Percentiles rank a stretch among this genome's conserved stretches.
phyloP scores from a whole-genome alignment of 2,113 vertebrate species.

The Agelaius tricolor region DNA sequence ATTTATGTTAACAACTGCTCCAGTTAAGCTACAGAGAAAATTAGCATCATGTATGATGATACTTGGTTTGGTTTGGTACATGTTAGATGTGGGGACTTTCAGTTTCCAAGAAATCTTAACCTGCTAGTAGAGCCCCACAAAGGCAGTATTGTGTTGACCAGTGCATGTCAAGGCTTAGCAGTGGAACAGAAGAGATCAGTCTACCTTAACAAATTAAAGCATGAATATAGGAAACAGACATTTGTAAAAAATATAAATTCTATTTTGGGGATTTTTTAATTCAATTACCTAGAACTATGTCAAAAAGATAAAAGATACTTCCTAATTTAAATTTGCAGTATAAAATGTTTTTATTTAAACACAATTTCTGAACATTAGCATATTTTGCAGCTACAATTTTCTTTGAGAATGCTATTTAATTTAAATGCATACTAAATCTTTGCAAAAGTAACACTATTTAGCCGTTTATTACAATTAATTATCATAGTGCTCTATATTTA shows the following conservation, averaged over 20 bases:
- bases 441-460: neutral
- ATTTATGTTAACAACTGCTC: neutral
- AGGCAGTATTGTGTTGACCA: neutral
- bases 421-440: neutral
- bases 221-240: neutral
- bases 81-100: neutral
- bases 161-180: neutral
- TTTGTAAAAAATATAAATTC: neutral
- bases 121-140: neutral
- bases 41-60: neutral
- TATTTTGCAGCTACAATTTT: neutral
- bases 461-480: neutral
- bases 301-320: neutral
- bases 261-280: neutral
- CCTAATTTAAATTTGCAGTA: neutral
- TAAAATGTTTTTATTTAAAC: neutral
- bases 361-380: neutral
- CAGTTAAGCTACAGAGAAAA: neutral
- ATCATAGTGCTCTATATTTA: neutral
- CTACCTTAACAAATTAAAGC: neutral
- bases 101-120: neutral
- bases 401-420: neutral
- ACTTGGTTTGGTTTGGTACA: neutral
- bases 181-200: neutral
- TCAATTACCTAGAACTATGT: neutral